These are phyloP conservation scores for Apistogramma diplotaenia DNA, from an alignment of 2,113 vertebrate genomes.

Conservation along the genomic window DNA sequence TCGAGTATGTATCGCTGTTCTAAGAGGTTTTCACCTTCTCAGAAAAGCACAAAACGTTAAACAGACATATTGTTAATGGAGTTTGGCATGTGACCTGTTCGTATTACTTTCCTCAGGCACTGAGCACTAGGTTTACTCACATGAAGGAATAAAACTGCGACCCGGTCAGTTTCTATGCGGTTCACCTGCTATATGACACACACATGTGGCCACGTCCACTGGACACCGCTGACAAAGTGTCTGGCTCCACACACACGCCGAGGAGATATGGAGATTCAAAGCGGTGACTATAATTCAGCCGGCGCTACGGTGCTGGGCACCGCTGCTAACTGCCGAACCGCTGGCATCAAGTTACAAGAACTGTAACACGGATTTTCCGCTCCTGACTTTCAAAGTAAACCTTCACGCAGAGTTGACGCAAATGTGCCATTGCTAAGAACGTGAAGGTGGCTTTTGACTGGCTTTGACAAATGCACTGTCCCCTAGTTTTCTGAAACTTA, in stretches of 20 bases:
- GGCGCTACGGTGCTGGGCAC: conserved; percentile 38
- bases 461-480: no score
- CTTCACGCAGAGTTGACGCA: rapidly evolving
- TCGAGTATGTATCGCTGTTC: neutral
- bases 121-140: conserved; percentile 64
- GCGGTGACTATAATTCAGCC: conserved; percentile 47
- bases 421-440: neutral
- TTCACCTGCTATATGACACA: conserved; percentile 45
- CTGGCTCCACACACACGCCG: conserved; percentile 32
- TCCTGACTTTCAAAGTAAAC: conserved; percentile 3
- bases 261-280: conserved; percentile 22
- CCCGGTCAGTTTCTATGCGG: conserved; percentile 32
- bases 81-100: conserved; percentile 27
- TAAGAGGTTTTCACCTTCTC: neutral
- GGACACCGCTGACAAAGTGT: conserved; percentile 20
- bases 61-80: conserved; percentile 1
- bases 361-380: neutral
- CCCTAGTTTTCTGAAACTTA: neutral
- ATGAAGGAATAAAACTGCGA: conserved; percentile 50
- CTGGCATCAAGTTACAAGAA: neutral
- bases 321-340: conserved; percentile 10
- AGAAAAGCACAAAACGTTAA: neutral
- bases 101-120: neutral
- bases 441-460: neutral
- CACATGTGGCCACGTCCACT: conserved; percentile 37